phyloP scores from a whole-genome alignment of 1,140 invertebrate species.

The Polyergus mexicanus region DNA sequence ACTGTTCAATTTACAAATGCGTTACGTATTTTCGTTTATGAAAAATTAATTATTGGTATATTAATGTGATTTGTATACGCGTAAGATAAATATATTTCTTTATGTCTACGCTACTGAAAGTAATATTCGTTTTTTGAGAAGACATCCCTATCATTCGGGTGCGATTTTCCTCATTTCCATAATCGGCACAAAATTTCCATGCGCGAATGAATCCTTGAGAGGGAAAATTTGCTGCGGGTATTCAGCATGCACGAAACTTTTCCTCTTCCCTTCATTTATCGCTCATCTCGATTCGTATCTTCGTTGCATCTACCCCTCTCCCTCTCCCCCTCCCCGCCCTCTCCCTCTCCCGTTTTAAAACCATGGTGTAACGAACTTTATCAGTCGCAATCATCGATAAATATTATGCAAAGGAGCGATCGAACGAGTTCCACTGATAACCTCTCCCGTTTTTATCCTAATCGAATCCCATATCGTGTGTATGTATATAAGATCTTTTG shows the following conservation, averaged over 20 bases:
- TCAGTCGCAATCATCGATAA: slow-evolving; percentile 62
- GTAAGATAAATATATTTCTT: no score
- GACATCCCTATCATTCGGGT: slow-evolving; percentile 4
- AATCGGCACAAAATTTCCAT: slow-evolving; percentile 42
- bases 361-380: slow-evolving; percentile 35
- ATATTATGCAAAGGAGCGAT: slow-evolving; percentile 72
- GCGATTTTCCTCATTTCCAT: slow-evolving; percentile 35
- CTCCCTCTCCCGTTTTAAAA: no score
- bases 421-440: neutral
- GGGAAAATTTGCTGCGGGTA: slow-evolving; percentile 18
- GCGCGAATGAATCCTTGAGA: slow-evolving; percentile 29
- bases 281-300: slow-evolving; percentile 62
- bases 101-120: no score
- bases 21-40: no score
- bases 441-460: slow-evolving; percentile 11
- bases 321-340: no score
- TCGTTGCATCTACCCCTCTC: neutral
- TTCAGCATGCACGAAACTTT: slow-evolving; percentile 26
- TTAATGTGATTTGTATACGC: no score
- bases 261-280: slow-evolving; percentile 51
- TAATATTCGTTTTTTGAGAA: neutral
- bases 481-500: neutral
- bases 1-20: no score
- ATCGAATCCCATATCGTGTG: slow-evolving; percentile 41
- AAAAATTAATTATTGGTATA: no score